Conservation (phyloP, 1,140 invertebrate species). For the Drosophila micromelanica region DNA sequence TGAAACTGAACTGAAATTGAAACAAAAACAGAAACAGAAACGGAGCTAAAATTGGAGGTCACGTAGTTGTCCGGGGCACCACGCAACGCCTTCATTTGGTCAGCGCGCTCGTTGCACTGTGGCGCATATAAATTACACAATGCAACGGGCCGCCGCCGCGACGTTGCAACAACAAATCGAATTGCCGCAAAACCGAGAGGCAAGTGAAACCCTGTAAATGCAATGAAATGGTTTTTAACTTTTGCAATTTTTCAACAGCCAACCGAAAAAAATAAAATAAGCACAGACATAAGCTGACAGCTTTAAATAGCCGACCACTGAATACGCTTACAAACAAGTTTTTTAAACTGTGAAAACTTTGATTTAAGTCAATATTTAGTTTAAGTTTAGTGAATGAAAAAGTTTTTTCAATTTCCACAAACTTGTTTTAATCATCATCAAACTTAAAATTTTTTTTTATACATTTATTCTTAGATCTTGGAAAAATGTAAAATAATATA, state of each 20-base stretch:
- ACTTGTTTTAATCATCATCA: no score
- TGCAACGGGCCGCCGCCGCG: constrained; percentile 41
- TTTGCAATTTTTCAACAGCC: constrained; percentile 74
- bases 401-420: no score
- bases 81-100: constrained; percentile 66
- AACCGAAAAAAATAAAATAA: constrained; percentile 27
- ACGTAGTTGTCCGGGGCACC: constrained; percentile 69
- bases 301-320: not conserved
- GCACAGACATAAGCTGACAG: not conserved
- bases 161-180: constrained; percentile 67
- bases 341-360: no score
- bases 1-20: constrained; percentile 50
- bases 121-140: constrained; percentile 79
- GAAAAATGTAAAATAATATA: no score
- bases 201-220: constrained; percentile 80
- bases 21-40: constrained; percentile 51
- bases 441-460: no score
- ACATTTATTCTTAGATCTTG: no score
- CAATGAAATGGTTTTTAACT: constrained; percentile 82
- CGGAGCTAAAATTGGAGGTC: constrained; percentile 78
- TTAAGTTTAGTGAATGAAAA: no score
- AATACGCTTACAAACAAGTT: not conserved
- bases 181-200: constrained; percentile 55
- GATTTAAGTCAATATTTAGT: no score
- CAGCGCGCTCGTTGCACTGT: constrained; percentile 21